Evolutionary conservation across 2,113 vertebrate species (phyloP), one percentile per base, ranked within the genome.

Genomic region (Aptenodytes forsteri): DNA sequence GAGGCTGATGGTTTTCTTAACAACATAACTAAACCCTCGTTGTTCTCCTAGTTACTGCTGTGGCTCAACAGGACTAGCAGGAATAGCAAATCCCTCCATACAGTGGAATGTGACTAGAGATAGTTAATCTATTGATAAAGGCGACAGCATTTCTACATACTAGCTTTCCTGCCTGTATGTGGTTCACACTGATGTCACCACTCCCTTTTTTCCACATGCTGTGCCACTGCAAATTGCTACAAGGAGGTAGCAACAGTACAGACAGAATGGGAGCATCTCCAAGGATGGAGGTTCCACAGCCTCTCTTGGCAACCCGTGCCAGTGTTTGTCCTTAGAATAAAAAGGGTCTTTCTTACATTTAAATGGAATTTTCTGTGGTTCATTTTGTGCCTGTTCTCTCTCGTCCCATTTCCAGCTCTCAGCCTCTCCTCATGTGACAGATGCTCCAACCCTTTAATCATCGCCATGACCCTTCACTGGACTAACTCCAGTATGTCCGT

Each of bases 101-200:
- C 9, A 62, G 26, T 59, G 71, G 46, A 86, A 97, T 36, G 54
- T 10, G 7, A 34, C 61, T 72, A 18, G n/a, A 89, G 30, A 71
- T 47, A 30, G 21, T 54, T 54, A 26, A 79, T 36, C 62, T 9
- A 66, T 11, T 70, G 81, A 94, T 88, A 94, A 87, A 81, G 54
- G 36, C 1, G 1, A 66, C n/a, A 46, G 23, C 25, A 59, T 56
- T 90, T 90, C 77, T 67, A 72, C 30, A 88, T 13, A 42, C 18
- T 6, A 64, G 54, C 46, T 66, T 47, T 56, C 20, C 46, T 50
- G 44, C 20, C 40, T 83, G 10, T 18, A 69, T 42, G n/a, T 56
- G 52, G 6, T 71, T 82, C 83, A 78, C 20, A 19, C 3, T 1
- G 1, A 82, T 56, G 54, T 34, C 69, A 91, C 13, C 0, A 0